Evolutionary conservation across 1,140 invertebrate genomes (phyloP).

Genomic region (Nasonia giraulti): DNA sequence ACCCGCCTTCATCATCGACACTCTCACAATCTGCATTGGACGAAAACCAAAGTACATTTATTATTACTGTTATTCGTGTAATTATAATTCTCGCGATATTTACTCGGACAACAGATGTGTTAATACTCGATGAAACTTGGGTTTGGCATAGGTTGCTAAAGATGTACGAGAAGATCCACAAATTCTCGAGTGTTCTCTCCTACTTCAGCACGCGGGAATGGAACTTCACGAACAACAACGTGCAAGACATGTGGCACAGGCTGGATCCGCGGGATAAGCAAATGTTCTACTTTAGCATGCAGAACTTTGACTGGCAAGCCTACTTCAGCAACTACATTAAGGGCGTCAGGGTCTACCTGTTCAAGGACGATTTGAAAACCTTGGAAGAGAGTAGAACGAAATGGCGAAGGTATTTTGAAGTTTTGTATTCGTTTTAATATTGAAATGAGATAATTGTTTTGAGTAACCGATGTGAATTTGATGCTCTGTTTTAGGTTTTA

Average conservation of each 20-base stretch:
- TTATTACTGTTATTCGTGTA: constrained; percentile 61
- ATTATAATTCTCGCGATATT: constrained; percentile 65
- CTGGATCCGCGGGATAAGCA: constrained; percentile 77
- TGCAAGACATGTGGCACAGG: constrained; percentile 75
- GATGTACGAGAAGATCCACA: constrained; percentile 85
- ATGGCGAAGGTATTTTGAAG: constrained; percentile 75
- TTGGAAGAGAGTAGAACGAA: constrained; percentile 77
- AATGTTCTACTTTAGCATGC: constrained; percentile 82
- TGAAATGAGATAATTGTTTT: neutral
- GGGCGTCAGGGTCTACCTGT: constrained; percentile 80
- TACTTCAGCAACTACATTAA: constrained; percentile 80
- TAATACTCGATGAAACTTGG: neutral
- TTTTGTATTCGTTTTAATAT: neutral
- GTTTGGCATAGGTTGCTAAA: constrained; percentile 77
- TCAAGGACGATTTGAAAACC: constrained; percentile 82
- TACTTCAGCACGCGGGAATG: constrained; percentile 85
- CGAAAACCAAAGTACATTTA: constrained; percentile 76
- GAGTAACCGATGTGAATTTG: constrained; percentile 41
- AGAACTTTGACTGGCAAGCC: constrained; percentile 80
- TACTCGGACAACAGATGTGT: neutral
- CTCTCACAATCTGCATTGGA: constrained; percentile 73
- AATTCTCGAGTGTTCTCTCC: constrained; percentile 81
- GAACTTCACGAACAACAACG: constrained; percentile 81
- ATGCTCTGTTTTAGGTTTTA: constrained; percentile 70
- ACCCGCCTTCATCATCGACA: constrained; percentile 78